Evolutionary conservation across 1,140 invertebrate genomes (phyloP).

Genomic region (Thereuonema tuberculata): DNA sequence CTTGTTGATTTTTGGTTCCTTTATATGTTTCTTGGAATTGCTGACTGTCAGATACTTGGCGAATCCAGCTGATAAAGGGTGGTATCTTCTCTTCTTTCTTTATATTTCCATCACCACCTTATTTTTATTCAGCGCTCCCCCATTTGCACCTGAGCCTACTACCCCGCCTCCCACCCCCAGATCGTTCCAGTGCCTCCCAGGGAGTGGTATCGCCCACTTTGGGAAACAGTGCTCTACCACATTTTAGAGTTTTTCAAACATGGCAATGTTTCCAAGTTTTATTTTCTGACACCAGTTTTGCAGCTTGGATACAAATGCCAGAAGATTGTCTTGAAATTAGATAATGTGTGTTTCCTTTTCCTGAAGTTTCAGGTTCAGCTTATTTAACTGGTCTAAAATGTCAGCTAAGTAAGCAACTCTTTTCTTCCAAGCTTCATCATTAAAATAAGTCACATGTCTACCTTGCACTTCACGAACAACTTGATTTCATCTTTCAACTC

Average conservation of each 20-base stretch:
- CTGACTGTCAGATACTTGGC: too few species aligned
- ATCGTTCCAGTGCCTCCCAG: too few species aligned
- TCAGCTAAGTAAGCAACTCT: conserved; percentile 9
- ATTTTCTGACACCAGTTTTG: conserved; percentile 10
- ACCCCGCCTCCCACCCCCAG: too few species aligned
- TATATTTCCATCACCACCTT: too few species aligned
- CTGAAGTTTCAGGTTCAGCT: conserved; percentile 14
- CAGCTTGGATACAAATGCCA: conserved; percentile 11
- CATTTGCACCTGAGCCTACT: too few species aligned
- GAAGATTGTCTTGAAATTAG: conserved; percentile 11
- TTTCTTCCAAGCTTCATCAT: conserved; percentile 10
- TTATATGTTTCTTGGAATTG: too few species aligned
- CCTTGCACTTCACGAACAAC: conserved; percentile 12
- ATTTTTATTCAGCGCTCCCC: too few species aligned
- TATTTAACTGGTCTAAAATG: conserved; percentile 10
- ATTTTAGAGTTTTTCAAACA: conserved; percentile 13
- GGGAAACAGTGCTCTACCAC: too few species aligned
- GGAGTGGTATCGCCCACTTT: too few species aligned
- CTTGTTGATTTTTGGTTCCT: too few species aligned
- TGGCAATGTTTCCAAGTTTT: conserved; percentile 14
- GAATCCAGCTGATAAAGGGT: too few species aligned
- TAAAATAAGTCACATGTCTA: conserved; percentile 9
- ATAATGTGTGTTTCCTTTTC: conserved; percentile 13
- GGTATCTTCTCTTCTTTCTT: too few species aligned
- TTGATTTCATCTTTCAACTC: conserved; percentile 15